Conservation (phyloP, 2,888 invertebrate genomes). For the Thereva nobilitata region DNA sequence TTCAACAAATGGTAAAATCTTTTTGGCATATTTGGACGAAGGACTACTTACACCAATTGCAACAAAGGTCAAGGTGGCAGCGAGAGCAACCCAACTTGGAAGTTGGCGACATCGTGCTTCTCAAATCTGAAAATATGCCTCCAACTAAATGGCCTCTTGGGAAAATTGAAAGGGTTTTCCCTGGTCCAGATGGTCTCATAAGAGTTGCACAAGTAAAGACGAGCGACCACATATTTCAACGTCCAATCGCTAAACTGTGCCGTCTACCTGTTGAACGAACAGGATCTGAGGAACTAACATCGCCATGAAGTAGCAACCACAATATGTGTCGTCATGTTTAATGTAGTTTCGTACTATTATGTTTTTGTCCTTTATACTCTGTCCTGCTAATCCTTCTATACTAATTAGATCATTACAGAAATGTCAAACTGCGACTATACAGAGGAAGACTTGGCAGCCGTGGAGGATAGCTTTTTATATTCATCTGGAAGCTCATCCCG, state of each 20-base stretch:
- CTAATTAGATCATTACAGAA: too few relatives aligned
- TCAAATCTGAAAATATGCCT: neutral
- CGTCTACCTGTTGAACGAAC: neutral
- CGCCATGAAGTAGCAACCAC: too few relatives aligned
- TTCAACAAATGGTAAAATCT: slow-evolving; percentile 42
- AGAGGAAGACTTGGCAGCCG: too few relatives aligned
- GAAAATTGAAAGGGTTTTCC: neutral
- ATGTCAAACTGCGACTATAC: too few relatives aligned
- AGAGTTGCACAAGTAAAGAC: neutral
- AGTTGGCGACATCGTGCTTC: neutral
- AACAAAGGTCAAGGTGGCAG: slow-evolving; percentile 39
- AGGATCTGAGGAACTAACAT: neutral
- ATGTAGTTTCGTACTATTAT: too few relatives aligned
- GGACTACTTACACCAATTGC: slow-evolving; percentile 45
- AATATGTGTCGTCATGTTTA: too few relatives aligned
- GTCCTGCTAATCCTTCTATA: too few relatives aligned
- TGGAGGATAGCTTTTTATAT: too few relatives aligned
- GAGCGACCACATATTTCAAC: neutral
- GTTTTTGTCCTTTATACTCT: too few relatives aligned
- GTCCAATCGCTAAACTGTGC: neutral
- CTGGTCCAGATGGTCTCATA: neutral
- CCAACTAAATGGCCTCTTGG: neutral
- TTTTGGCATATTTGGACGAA: slow-evolving; percentile 9
- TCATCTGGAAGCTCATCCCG: too few relatives aligned
- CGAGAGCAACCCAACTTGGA: neutral